These are phyloP conservation scores for Philopotamus ludificatus DNA, from an alignment of 1,140 invertebrate species.

Conservation along the genomic window DNA sequence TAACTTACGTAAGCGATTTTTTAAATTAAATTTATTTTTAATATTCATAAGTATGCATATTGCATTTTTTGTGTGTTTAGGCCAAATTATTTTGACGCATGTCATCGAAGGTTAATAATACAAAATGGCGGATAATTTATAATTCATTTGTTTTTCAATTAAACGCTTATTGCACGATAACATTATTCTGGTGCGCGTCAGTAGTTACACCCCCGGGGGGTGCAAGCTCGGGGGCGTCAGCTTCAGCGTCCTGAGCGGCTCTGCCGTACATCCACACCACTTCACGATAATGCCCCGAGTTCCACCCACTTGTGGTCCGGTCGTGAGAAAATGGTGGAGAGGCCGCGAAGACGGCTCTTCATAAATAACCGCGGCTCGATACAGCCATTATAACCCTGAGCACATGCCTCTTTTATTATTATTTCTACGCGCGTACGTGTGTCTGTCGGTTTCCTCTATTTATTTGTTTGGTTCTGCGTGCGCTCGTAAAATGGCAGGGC, in stretches of 20 bases:
- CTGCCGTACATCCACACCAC: slow-evolving; percentile 10
- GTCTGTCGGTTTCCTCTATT: background rate
- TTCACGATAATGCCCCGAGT: slow-evolving; percentile 31
- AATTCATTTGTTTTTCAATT: no score
- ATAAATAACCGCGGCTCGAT: slow-evolving; percentile 23
- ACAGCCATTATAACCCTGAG: slow-evolving; percentile 31
- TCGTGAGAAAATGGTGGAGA: slow-evolving; percentile 32
- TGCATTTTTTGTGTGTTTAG: no score
- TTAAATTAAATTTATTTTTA: no score
- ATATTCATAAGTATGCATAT: no score
- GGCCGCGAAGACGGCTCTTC: slow-evolving; percentile 25
- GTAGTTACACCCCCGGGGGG: no score
- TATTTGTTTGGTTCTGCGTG: background rate
- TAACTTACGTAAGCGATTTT: no score
- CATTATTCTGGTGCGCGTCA: no score
- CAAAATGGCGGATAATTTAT: no score
- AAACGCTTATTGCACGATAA: no score
- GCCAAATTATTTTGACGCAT: no score
- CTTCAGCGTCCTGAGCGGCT: background rate
- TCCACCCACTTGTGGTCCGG: slow-evolving; percentile 34
- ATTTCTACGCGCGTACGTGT: background rate
- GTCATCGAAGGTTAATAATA: no score
- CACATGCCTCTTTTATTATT: slow-evolving; percentile 12
- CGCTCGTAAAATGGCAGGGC: background rate
- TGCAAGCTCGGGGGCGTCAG: background rate